Conservation (phyloP, 2,113 vertebrate species). For the Cynoglossus semilaevis region DNA sequence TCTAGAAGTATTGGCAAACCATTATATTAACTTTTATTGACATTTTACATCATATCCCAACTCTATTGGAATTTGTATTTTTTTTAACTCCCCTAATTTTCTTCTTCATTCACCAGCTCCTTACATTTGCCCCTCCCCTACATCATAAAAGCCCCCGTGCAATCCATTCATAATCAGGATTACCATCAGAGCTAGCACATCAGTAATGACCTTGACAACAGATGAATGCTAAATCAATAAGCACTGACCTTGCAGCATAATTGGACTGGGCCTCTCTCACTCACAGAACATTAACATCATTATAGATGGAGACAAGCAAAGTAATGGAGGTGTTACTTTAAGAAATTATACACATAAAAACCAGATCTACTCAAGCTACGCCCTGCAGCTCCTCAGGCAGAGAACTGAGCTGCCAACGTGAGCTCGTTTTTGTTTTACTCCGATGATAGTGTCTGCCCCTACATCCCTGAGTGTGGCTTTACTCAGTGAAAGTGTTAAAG, state of each 20-base stretch:
- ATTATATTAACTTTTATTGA: too few species aligned
- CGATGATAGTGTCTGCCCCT: not conserved
- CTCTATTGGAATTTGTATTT: conserved; percentile 3
- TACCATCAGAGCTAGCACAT: conserved; percentile 43
- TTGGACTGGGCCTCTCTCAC: conserved; percentile 40
- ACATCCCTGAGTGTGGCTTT: not conserved
- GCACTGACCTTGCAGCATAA: conserved; percentile 57
- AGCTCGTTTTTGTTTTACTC: not conserved
- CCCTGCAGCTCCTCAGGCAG: not conserved
- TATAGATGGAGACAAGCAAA: conserved; percentile 41
- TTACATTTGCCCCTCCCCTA: not conserved
- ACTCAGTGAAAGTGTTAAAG: not conserved
- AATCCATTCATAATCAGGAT: conserved; percentile 51
- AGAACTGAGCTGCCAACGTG: not conserved
- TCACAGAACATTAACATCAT: conserved; percentile 58
- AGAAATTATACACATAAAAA: conserved; percentile 41
- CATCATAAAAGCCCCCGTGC: conserved; percentile 19
- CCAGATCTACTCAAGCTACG: not conserved
- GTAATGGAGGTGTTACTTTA: conserved; percentile 48
- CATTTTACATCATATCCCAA: too few species aligned
- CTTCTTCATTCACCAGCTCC: not conserved
- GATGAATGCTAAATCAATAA: conserved; percentile 69
- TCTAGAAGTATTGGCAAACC: too few species aligned
- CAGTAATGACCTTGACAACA: conserved; percentile 56
- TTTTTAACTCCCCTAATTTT: conserved; percentile 4